phyloP scores from a whole-genome alignment of 2,797 vertebrate genomes.

The Anguilla anguilla region DNA sequence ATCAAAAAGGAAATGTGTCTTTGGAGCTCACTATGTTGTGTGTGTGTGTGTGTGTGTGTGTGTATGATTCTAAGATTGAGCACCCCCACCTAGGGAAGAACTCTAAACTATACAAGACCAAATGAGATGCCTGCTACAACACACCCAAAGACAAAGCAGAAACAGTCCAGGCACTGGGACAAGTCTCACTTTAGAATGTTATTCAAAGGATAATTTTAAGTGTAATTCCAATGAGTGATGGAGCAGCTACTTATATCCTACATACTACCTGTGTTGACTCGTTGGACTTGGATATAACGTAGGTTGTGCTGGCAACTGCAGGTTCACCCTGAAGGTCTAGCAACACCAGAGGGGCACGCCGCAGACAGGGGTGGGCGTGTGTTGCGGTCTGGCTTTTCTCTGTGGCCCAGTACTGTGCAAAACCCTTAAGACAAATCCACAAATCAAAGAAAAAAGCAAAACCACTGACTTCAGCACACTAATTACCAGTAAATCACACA shows the following conservation, averaged over 20 bases:
- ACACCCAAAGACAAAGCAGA: background rate
- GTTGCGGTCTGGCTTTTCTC: constrained; percentile 47
- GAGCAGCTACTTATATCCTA: background rate
- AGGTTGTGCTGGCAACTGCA: constrained; percentile 2
- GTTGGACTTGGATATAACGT: background rate
- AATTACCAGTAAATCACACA: constrained; percentile 60
- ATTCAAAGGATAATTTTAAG: background rate
- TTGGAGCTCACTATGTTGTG: too few relatives aligned
- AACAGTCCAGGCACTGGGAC: background rate
- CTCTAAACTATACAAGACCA: background rate
- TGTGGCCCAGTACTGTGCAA: constrained; percentile 44
- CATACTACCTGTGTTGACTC: background rate
- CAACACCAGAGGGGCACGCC: constrained; percentile 24
- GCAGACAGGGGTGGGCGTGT: constrained; percentile 29
- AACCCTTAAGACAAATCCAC: constrained; percentile 56
- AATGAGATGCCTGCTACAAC: background rate
- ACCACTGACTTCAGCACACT: constrained; percentile 55
- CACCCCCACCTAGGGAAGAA: too few relatives aligned
- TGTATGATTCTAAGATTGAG: too few relatives aligned
- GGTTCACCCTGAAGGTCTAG: background rate
- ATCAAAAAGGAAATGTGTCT: too few relatives aligned
- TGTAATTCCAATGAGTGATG: background rate
- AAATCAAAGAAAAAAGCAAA: constrained; percentile 55
- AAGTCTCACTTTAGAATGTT: background rate
- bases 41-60: too few relatives aligned